phyloP scores from a whole-genome alignment of 2,113 vertebrate species.

The Accipiter cooperii region DNA sequence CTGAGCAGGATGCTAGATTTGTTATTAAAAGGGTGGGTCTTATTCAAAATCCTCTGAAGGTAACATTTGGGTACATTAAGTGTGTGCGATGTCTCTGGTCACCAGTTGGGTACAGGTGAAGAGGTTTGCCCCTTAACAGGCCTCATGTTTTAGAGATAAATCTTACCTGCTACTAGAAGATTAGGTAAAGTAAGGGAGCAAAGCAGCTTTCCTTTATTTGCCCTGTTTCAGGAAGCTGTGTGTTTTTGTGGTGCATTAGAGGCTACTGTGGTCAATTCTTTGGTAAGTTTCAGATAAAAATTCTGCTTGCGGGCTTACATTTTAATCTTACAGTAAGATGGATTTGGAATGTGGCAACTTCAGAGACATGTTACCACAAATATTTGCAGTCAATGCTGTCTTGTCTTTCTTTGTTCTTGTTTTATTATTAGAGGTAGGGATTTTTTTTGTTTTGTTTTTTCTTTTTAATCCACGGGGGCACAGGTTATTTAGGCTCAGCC shows the following conservation, averaged over 20 bases:
- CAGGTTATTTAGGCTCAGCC: background rate
- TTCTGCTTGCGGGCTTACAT: background rate
- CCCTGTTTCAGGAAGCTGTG: rapidly evolving
- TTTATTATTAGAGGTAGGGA: background rate
- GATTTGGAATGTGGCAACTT: background rate
- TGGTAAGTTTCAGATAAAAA: background rate
- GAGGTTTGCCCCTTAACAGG: background rate
- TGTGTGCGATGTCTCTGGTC: background rate
- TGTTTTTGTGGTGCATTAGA: rapidly evolving
- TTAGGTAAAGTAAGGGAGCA: no score
- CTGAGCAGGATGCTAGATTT: background rate
- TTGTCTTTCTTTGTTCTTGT: background rate
- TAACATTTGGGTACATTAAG: background rate
- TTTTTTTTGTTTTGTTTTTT: no score
- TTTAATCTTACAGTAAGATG: background rate
- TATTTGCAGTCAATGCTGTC: background rate
- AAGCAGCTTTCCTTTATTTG: background rate
- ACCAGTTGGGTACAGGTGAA: background rate
- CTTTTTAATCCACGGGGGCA: no score
- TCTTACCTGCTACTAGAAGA: background rate
- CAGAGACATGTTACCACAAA: rapidly evolving
- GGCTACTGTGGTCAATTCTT: background rate
- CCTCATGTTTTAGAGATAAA: background rate
- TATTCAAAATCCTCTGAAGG: background rate
- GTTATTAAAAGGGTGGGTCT: background rate